Evolutionary conservation across 2,113 vertebrate species (phyloP).

Genomic region (Theristicus caerulescens): DNA sequence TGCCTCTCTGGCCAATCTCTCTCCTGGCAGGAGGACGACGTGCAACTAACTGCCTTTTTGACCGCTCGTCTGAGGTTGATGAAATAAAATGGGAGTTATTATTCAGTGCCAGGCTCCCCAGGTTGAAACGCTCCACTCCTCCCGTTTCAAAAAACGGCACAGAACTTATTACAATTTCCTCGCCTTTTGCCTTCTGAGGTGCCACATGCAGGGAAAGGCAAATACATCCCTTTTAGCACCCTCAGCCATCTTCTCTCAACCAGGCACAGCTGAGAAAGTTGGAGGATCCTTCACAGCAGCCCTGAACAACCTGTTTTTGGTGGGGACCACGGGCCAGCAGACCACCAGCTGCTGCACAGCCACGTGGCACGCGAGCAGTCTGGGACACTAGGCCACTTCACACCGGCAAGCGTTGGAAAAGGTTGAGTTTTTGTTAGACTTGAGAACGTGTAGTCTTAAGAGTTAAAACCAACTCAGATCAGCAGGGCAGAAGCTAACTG

Average conservation of each 20-base stretch:
- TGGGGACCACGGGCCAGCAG: accelerated
- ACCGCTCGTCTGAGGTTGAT: background rate
- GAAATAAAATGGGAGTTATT: background rate
- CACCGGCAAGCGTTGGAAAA: background rate
- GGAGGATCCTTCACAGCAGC: background rate
- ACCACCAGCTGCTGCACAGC: background rate
- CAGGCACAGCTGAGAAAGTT: background rate
- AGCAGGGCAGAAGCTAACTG: background rate
- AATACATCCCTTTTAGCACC: accelerated
- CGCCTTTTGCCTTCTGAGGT: background rate
- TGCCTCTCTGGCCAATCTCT: background rate
- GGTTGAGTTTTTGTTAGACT: no score
- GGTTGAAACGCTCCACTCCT: background rate
- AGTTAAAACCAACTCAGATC: accelerated
- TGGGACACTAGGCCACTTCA: no score
- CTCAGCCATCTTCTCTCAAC: background rate
- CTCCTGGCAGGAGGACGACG: background rate
- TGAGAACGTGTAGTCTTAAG: accelerated
- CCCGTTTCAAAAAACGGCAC: accelerated
- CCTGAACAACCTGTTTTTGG: accelerated
- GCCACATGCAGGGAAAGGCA: background rate
- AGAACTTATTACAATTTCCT: accelerated
- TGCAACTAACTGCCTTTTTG: background rate
- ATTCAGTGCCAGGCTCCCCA: background rate
- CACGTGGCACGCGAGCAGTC: accelerated